phyloP scores from a whole-genome alignment of 1,140 invertebrate species.

The Hyles vespertilio region DNA sequence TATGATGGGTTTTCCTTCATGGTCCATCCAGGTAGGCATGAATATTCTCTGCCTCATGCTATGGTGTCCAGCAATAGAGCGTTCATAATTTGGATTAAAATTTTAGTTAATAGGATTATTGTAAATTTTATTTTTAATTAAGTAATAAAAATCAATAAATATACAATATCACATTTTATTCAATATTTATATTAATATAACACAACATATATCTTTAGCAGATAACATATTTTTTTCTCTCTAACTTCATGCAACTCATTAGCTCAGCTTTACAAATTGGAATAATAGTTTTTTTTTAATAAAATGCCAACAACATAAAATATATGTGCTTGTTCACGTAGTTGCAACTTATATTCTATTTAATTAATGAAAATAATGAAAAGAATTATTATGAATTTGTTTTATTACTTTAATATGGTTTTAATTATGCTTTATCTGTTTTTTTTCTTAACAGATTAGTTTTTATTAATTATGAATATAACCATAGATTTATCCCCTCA shows the following conservation, averaged over 20 bases:
- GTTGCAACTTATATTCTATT: neutral
- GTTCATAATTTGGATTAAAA: too few relatives aligned
- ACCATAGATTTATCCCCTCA: too few relatives aligned
- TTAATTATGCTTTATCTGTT: too few relatives aligned
- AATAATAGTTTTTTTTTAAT: conserved; percentile 52
- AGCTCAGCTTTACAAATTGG: conserved; percentile 61
- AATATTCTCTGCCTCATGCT: too few relatives aligned
- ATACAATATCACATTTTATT: conserved; percentile 72
- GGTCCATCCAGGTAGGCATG: too few relatives aligned
- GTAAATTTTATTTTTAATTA: neutral
- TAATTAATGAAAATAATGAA: too few relatives aligned
- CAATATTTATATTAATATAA: conserved; percentile 61
- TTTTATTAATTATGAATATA: too few relatives aligned
- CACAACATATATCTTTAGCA: conserved; percentile 69
- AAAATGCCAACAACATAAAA: conserved; percentile 65
- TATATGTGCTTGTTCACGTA: conserved; percentile 36
- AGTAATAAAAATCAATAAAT: conserved; percentile 13
- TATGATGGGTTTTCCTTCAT: too few relatives aligned
- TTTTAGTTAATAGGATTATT: neutral
- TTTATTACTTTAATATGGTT: too few relatives aligned
- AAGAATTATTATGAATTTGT: too few relatives aligned
- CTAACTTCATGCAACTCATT: conserved; percentile 43
- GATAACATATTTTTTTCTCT: conserved; percentile 50
- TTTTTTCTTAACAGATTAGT: too few relatives aligned
- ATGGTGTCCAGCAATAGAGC: too few relatives aligned